Conservation (phyloP, 1,140 invertebrate genomes). For the Melanaphis sacchari region DNA sequence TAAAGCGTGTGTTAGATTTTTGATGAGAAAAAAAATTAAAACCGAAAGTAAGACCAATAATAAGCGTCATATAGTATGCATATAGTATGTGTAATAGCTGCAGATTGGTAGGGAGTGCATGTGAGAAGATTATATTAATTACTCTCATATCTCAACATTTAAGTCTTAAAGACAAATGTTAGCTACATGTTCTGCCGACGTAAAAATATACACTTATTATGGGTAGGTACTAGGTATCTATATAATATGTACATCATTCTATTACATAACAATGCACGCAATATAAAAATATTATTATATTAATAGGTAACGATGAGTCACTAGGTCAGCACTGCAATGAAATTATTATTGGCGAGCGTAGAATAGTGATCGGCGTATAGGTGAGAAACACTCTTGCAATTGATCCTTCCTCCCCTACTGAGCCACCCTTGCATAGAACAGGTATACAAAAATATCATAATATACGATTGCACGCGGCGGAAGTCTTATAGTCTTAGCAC, state of each 20-base stretch:
- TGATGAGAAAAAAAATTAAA: background rate
- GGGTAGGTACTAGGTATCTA: no score
- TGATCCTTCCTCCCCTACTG: no score
- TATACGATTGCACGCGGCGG: background rate
- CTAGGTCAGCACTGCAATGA: background rate
- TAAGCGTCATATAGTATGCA: background rate
- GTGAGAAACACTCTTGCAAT: no score
- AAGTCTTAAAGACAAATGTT: no score
- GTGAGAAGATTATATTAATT: no score
- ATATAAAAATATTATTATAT: background rate
- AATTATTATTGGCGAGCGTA: background rate
- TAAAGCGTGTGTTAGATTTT: background rate
- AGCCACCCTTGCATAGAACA: no score
- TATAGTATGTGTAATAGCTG: no score
- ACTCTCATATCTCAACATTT: no score
- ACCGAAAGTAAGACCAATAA: background rate
- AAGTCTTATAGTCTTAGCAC: background rate
- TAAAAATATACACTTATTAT: background rate
- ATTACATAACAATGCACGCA: background rate
- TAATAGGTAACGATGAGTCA: background rate
- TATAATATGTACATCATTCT: background rate
- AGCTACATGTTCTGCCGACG: no score
- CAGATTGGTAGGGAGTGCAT: no score
- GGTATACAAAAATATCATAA: background rate
- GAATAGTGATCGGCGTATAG: background rate